Conservation (phyloP, 2,113 vertebrate genomes). For the Equus quagga region DNA sequence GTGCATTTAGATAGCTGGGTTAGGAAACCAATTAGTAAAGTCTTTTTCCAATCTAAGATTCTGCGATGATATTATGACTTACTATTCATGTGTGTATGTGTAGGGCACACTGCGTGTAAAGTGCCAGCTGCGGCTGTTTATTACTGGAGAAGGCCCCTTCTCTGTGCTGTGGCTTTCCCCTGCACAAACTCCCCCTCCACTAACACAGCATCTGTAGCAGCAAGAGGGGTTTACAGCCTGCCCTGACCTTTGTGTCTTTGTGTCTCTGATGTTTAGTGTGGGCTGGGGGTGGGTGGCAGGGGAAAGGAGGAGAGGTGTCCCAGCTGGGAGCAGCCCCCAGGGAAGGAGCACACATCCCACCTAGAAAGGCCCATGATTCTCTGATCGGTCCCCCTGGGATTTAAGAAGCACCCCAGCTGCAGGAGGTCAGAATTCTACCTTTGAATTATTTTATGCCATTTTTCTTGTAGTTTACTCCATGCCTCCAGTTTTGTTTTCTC, state of each 20-base stretch:
- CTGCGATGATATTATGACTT: neutral
- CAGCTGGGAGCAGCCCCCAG: neutral
- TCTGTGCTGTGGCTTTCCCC: neutral
- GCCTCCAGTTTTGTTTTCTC: neutral
- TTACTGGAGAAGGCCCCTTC: neutral
- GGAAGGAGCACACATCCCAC: neutral
- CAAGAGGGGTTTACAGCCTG: neutral
- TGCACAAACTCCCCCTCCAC: neutral
- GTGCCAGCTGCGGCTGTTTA: neutral
- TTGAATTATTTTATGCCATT: neutral
- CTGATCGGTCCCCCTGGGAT: neutral
- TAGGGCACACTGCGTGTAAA: neutral
- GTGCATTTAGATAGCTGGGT: neutral
- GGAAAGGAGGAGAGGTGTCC: neutral
- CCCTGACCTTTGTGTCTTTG: neutral
- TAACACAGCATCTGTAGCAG: neutral
- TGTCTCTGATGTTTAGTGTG: neutral
- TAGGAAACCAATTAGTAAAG: neutral
- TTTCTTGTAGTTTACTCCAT: neutral
- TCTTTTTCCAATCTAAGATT: neutral
- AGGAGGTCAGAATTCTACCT: neutral
- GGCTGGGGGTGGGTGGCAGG: fast-evolving
- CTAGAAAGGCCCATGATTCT: neutral
- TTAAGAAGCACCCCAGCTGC: neutral
- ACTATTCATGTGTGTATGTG: neutral